Evolutionary conservation across 2,888 invertebrate genomes (phyloP), one percentile per base, ranked within the genome.

Genomic region (Stenichneumon culpator): DNA sequence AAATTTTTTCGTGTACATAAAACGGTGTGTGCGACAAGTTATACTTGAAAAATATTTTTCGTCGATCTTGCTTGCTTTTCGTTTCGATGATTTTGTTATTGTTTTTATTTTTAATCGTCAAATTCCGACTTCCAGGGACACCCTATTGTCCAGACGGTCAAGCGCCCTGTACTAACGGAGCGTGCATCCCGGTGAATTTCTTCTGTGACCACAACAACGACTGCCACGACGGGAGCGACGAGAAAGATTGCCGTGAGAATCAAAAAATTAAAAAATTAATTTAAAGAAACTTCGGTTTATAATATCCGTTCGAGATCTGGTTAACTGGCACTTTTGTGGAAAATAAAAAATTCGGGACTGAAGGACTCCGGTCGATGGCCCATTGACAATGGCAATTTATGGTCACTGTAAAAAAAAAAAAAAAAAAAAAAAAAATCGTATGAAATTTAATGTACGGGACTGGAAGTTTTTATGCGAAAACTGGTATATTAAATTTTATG

Each of bases 161-260:
- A 88, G 95, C 95, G 92, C 93, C 92, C 2, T 96, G 96, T 91
- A 90, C 94, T 86, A 95, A 95, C 88, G 95, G 95, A 32, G 93
- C 94, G 79, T 96, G 96, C 90, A 95, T 96, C 87, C 94, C 94
- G 84, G 92, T 92, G 14, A 90, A 91, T 47, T 95, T 95, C 83
- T 94, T 95, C 83, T 97, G 97, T 92, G 95, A 97, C 92, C 92
- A 94, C 3, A 93, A 94, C 14, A 78, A 88, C n/a, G 96, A 97
- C 89, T 97, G 97, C 89, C 92, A 92, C 14, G 94, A 95, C 81
- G 94, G 94, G 52, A 96, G 96, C 90, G 97, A 97, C 14, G 22
- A 57, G 57, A 22, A 25, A 57, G 1, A 57, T 57, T 57, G 52
- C 52, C 52, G 52, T 19, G 52, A 52, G 50, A 50, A 50, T 39